phyloP scores from a whole-genome alignment of 2,113 vertebrate genomes.

The Otis tarda region DNA sequence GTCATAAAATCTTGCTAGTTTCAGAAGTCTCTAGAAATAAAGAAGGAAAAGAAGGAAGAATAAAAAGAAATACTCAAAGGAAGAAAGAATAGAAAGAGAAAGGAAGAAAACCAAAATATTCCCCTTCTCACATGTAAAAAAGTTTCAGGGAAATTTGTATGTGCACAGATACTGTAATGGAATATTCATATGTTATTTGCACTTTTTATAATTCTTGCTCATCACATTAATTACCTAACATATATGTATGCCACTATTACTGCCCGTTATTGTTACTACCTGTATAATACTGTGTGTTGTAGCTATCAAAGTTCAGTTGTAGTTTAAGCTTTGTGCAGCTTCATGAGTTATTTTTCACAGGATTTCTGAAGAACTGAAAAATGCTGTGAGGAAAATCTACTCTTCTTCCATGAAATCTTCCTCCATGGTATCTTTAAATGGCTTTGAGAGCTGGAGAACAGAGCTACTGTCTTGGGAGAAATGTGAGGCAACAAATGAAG shows the following conservation, averaged over 20 bases:
- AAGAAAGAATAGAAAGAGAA: background rate
- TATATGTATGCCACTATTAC: background rate
- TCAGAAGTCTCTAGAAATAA: background rate
- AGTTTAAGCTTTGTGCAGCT: fast-evolving
- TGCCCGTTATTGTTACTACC: background rate
- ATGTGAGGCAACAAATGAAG: background rate
- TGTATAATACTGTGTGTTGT: background rate
- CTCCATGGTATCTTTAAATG: background rate
- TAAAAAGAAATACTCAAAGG: background rate
- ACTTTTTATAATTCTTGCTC: background rate
- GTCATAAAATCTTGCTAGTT: background rate
- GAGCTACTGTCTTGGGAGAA: background rate
- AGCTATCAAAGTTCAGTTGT: background rate
- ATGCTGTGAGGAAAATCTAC: background rate
- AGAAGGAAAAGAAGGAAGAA: background rate
- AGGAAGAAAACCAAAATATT: background rate
- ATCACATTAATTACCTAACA: background rate
- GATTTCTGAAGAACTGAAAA: background rate
- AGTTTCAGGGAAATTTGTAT: background rate
- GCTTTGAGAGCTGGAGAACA: background rate
- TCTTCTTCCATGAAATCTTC: background rate
- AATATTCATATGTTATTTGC: background rate
- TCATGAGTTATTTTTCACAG: background rate
- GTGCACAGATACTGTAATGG: background rate
- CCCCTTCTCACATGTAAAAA: background rate